Percentiles rank a stretch among this genome's conserved stretches.
Conservation (phyloP, 2,113 vertebrate species). For the Aramus guarauna region DNA sequence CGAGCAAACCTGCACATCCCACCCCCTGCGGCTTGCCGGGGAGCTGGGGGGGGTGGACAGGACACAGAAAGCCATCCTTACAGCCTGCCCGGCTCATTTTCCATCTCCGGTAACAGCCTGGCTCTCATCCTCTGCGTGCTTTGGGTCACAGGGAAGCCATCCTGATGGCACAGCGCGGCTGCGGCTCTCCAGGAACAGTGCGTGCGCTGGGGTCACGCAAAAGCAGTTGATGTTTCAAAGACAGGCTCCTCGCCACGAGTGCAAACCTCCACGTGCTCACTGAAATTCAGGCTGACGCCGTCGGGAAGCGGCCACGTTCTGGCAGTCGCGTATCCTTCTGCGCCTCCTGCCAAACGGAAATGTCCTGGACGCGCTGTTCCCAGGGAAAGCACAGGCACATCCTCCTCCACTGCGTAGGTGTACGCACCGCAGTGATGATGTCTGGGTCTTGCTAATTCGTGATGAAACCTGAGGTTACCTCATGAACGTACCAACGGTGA, state of each 20-base stretch:
- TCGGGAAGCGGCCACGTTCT: fast-evolving
- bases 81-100: neutral
- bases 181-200: neutral
- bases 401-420: neutral
- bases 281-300: neutral
- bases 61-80: neutral
- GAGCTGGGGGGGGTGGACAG: neutral
- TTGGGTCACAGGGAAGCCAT: too few species aligned
- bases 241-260: neutral
- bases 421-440: fast-evolving
- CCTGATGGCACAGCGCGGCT: fast-evolving
- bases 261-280: neutral
- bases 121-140: fast-evolving
- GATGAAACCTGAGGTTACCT: neutral
- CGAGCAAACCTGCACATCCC: neutral
- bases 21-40: neutral
- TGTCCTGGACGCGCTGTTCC: neutral
- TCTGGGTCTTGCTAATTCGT: neutral
- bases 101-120: neutral
- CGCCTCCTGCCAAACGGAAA: neutral
- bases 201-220: fast-evolving
- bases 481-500: fast-evolving
- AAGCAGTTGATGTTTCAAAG: neutral
- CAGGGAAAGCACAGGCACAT: neutral
- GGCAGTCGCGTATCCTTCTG: neutral